These are phyloP conservation scores for Atethmia centrago DNA, from an alignment of 2,888 invertebrate genomes.

Conservation along the genomic window DNA sequence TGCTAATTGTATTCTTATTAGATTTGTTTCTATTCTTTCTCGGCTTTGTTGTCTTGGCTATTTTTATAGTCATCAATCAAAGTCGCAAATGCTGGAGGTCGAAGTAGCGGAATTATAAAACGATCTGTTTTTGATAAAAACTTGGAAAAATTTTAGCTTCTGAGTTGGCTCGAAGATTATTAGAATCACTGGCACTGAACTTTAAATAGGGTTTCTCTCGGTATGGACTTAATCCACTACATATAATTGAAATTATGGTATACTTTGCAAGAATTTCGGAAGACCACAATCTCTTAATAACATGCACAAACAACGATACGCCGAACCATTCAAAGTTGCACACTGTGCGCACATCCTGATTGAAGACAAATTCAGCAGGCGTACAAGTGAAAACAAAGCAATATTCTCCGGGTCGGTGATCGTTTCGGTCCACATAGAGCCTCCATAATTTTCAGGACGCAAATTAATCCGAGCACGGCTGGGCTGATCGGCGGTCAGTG, in stretches of 20 bases:
- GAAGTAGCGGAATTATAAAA: slow-evolving; percentile 19
- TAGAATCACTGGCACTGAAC: background rate
- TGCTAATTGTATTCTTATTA: slow-evolving; percentile 55
- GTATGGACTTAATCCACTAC: no score
- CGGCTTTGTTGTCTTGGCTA: slow-evolving; percentile 21
- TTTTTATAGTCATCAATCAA: slow-evolving; percentile 34
- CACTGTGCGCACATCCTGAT: slow-evolving; percentile 58
- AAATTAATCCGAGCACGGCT: slow-evolving; percentile 90
- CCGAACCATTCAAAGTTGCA: slow-evolving; percentile 40
- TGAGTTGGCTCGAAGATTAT: background rate
- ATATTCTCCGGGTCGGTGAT: slow-evolving; percentile 81
- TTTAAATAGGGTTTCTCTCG: background rate
- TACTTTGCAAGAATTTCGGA: slow-evolving; percentile 4
- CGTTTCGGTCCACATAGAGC: slow-evolving; percentile 80
- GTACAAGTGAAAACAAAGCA: slow-evolving; percentile 82
- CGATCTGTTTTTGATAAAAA: slow-evolving; percentile 6
- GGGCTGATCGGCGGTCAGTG: slow-evolving; percentile 89
- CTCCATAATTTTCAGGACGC: slow-evolving; percentile 88
- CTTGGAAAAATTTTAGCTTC: slow-evolving; percentile 14
- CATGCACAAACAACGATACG: slow-evolving; percentile 55
- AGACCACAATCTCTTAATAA: slow-evolving; percentile 29
- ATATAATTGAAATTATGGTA: background rate
- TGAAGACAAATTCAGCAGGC: slow-evolving; percentile 73
- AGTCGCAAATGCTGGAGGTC: slow-evolving; percentile 8
- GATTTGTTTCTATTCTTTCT: slow-evolving; percentile 39